These are phyloP conservation scores for Gymnogyps californianus DNA, from an alignment of 2,113 vertebrate species.

Conservation along the genomic window DNA sequence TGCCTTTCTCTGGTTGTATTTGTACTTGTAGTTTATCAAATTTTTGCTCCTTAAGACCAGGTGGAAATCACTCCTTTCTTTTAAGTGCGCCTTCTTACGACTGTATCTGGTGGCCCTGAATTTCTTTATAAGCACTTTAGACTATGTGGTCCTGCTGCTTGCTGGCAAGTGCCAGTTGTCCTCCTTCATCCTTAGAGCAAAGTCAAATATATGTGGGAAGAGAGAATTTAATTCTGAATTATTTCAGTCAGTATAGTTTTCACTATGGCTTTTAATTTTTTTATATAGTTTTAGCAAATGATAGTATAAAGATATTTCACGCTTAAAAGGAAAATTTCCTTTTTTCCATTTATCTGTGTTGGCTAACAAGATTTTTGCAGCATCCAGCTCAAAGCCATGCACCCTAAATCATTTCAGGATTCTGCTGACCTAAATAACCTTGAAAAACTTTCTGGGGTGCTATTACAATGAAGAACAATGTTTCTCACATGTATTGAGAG, in stretches of 20 bases:
- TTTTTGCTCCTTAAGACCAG: not conserved
- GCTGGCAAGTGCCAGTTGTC: not conserved
- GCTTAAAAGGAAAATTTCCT: not conserved
- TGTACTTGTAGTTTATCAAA: not conserved
- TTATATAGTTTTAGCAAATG: not conserved
- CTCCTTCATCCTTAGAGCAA: not conserved
- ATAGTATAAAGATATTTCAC: not conserved
- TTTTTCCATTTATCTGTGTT: not conserved
- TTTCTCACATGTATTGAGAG: not conserved
- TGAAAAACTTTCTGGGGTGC: not conserved
- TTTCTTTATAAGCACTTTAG: not conserved
- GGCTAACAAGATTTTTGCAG: not conserved
- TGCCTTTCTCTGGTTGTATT: not conserved
- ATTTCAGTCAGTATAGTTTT: not conserved
- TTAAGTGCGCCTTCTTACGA: not conserved
- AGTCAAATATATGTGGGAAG: not conserved
- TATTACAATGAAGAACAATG: not conserved
- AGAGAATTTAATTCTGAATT: not conserved
- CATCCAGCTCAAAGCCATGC: not conserved
- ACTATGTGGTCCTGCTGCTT: not conserved
- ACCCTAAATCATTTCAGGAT: not conserved
- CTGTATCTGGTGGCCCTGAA: not conserved
- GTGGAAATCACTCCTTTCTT: not conserved
- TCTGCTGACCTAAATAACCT: constrained; percentile 13
- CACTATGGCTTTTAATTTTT: not conserved